These are phyloP conservation scores for Epicampocera succincta DNA, from an alignment of 2,888 invertebrate genomes.

Conservation along the genomic window DNA sequence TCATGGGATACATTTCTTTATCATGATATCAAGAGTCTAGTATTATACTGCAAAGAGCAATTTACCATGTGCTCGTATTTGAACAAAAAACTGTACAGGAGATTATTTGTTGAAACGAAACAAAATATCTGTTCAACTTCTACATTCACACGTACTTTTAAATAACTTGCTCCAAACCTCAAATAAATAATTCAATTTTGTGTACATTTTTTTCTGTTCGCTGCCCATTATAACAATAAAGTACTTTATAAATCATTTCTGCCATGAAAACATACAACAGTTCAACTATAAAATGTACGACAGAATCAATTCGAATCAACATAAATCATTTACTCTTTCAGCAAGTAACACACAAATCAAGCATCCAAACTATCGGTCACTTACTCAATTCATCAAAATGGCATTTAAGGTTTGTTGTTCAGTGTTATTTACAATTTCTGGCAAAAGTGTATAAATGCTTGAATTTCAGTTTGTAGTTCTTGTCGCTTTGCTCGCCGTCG, in stretches of 20 bases:
- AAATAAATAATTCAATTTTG: no score
- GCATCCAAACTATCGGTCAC: conserved; percentile 41
- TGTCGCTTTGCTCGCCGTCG: conserved; percentile 77
- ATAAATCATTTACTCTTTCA: conserved; percentile 27
- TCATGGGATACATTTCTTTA: no score
- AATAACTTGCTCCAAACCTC: no score
- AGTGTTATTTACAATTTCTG: background rate
- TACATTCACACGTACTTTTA: no score
- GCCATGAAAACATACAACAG: background rate
- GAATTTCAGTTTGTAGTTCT: conserved; percentile 76
- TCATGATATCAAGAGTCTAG: no score
- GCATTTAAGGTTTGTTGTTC: conserved; percentile 79
- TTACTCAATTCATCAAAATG: conserved; percentile 72
- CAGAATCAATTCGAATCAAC: conserved; percentile 35
- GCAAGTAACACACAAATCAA: conserved; percentile 49
- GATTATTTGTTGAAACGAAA: no score
- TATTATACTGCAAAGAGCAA: no score
- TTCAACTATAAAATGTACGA: conserved; percentile 50
- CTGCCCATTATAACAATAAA: no score
- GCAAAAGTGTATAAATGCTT: conserved; percentile 1
- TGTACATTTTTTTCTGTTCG: no score
- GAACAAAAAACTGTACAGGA: no score
- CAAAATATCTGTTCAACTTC: no score
- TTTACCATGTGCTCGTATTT: no score
- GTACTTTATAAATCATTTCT: background rate